These are phyloP conservation scores for Dynastes tityus DNA, from an alignment of 2,888 invertebrate genomes.

Conservation along the genomic window DNA sequence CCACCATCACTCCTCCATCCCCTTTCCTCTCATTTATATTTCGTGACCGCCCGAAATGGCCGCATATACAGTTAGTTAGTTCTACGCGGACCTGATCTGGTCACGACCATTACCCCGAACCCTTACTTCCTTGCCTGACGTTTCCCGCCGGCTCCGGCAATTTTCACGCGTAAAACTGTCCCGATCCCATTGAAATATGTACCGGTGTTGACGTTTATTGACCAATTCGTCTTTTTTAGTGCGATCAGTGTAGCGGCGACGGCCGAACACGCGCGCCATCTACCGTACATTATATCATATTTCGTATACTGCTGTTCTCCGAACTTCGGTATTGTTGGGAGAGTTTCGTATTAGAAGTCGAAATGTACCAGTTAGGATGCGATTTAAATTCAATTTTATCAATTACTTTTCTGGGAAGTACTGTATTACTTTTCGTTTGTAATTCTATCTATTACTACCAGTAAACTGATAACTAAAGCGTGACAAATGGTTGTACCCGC, in stretches of 20 bases:
- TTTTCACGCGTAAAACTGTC: slow-evolving; percentile 44
- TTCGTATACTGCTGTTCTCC: neutral
- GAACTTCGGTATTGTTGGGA: too few species aligned
- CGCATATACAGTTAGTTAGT: neutral
- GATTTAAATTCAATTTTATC: too few species aligned
- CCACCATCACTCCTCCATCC: too few species aligned
- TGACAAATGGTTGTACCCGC: too few species aligned
- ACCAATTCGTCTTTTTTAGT: slow-evolving; percentile 42
- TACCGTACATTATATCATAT: slow-evolving; percentile 27
- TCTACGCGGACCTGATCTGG: too few species aligned
- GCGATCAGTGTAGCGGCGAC: neutral
- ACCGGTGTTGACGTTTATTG: slow-evolving; percentile 44
- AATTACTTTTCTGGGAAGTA: too few species aligned
- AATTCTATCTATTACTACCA: too few species aligned
- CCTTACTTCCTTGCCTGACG: neutral
- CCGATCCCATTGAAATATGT: slow-evolving; percentile 38
- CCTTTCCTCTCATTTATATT: neutral
- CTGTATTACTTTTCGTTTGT: too few species aligned
- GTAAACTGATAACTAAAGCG: too few species aligned
- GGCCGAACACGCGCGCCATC: neutral
- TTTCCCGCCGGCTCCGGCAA: slow-evolving; percentile 9
- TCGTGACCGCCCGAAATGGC: slow-evolving; percentile 16
- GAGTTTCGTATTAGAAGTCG: too few species aligned
- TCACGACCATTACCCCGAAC: neutral
- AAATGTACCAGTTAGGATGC: too few species aligned